Base-by-base conservation (phyloP, 1,140 invertebrate genomes). In the Drosophila pandora region DNA sequence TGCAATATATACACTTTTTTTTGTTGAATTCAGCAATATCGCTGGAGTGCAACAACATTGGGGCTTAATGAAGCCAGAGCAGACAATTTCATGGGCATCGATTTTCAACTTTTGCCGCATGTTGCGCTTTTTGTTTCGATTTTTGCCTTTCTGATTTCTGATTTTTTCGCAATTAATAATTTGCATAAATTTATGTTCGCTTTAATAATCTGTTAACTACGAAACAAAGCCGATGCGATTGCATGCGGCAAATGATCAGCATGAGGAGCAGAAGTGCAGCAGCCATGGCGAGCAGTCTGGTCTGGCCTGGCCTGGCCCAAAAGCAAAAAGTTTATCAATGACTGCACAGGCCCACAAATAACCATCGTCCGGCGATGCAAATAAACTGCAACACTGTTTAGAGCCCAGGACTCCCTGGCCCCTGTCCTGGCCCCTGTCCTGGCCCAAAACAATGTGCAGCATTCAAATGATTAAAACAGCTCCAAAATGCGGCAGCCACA, bases 401-500 rank as follows among this genome's bases (percentile, higher is more conserved):
- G 79, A 61, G 64, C 43, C 34, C 34, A 37, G 34, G 34, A 37
- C 60, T 62, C 13, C 47, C 55, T 21, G 22, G 25, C 25, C 50
- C 49, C 32, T 37, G 17, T 7, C 32, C 45, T 37, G 17, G 10
- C 32, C 45, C 30, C 4, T 59, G 43, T 3, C 41, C 41, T 13
- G 41, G 41, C 13, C 41, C 58, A 88, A 88, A 88, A 88, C 83
- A 88, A 88, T 88, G 83, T 83, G 71, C 79, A 88, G 71, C 76
- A 88, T 88, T 88, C 76, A 82, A 88, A 88, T 88, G 83, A 87
- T 87, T 87, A 87, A 87, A 87, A 88, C 76, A 76, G 82, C 78
- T 82, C 56, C 54, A 60, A 88, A 88, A 83, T 79, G 76, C 76
- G 69, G 76, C 73, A 79, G 83, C 79, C 67, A 79, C 50, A 76